These are phyloP conservation scores for Helicoverpa zea DNA, from an alignment of 1,140 invertebrate species.

Conservation along the genomic window DNA sequence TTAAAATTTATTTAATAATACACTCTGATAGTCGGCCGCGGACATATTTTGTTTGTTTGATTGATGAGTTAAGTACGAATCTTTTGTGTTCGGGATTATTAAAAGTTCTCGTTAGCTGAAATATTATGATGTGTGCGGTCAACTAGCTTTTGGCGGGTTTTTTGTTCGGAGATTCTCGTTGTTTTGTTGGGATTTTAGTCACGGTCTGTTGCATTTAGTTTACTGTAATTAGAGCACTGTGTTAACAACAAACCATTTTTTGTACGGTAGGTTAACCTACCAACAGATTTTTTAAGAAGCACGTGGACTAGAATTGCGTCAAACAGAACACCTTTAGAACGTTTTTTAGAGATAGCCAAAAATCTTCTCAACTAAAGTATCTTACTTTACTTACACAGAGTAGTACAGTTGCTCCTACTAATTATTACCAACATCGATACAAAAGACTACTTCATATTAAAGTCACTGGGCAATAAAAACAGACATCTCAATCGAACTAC, in stretches of 20 bases:
- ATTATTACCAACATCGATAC: too few relatives aligned
- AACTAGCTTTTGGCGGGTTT: constrained; percentile 9
- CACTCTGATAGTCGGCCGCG: constrained; percentile 54
- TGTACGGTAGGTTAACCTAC: too few relatives aligned
- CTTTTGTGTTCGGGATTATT: constrained; percentile 26
- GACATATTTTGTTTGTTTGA: constrained; percentile 36
- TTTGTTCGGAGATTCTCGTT: constrained; percentile 7
- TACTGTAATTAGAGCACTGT: not conserved
- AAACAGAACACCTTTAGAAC: too few relatives aligned
- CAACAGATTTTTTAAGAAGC: too few relatives aligned
- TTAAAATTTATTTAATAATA: constrained; percentile 78
- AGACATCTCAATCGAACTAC: not conserved
- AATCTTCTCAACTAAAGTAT: too few relatives aligned
- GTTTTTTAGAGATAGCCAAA: too few relatives aligned
- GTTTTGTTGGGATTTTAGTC: constrained; percentile 21
- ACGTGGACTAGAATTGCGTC: too few relatives aligned
- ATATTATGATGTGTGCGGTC: constrained; percentile 45
- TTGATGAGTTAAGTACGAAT: constrained; percentile 41
- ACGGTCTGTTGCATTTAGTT: constrained; percentile 7
- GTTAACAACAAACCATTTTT: too few relatives aligned
- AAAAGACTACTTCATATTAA: not conserved
- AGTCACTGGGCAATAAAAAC: not conserved
- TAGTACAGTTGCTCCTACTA: too few relatives aligned
- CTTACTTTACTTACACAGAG: too few relatives aligned
- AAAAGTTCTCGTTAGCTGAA: constrained; percentile 43